These are phyloP conservation scores for Eupeodes luniger DNA, from an alignment of 2,888 invertebrate genomes.

Conservation along the genomic window DNA sequence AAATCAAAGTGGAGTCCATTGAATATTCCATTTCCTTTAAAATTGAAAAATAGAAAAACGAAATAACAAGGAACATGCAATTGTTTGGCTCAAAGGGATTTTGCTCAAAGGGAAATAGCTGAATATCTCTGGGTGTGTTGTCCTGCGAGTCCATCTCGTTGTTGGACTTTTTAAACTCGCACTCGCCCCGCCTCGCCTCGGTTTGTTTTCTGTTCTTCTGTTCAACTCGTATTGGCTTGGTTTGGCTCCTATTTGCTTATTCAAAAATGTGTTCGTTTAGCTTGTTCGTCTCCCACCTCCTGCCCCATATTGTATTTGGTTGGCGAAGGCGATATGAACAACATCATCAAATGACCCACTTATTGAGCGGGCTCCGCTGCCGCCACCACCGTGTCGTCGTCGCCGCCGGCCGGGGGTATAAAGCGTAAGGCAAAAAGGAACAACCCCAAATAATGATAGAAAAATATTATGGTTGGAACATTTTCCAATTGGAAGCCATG, in stretches of 20 bases:
- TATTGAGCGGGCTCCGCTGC: conserved; percentile 33
- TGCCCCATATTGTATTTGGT: background rate
- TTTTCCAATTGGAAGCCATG: conserved; percentile 66
- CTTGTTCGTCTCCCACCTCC: conserved; percentile 1
- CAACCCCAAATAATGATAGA: conserved; percentile 48
- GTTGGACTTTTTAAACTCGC: background rate
- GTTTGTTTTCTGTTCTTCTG: too few species aligned
- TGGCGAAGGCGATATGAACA: conserved; percentile 16
- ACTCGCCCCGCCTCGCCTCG: background rate
- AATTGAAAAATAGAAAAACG: background rate
- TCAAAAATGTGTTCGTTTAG: conserved; percentile 27
- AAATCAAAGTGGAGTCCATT: conserved; percentile 61
- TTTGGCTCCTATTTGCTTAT: conserved; percentile 46
- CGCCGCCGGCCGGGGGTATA: background rate
- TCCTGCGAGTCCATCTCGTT: conserved; percentile 41
- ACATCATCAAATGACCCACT: conserved; percentile 65
- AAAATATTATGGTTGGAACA: conserved; percentile 52
- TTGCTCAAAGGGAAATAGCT: conserved; percentile 44
- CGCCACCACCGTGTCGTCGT: too few species aligned
- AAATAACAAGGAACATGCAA: conserved; percentile 34
- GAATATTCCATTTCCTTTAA: conserved; percentile 48
- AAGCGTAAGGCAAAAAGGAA: conserved; percentile 13
- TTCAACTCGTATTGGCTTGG: too few species aligned
- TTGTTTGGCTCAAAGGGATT: conserved; percentile 58
- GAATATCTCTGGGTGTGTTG: conserved; percentile 25